Percentiles rank a stretch among this genome's conserved stretches.
Conservation (phyloP, 2,113 vertebrate species). For the Triplophysa dalaica region DNA sequence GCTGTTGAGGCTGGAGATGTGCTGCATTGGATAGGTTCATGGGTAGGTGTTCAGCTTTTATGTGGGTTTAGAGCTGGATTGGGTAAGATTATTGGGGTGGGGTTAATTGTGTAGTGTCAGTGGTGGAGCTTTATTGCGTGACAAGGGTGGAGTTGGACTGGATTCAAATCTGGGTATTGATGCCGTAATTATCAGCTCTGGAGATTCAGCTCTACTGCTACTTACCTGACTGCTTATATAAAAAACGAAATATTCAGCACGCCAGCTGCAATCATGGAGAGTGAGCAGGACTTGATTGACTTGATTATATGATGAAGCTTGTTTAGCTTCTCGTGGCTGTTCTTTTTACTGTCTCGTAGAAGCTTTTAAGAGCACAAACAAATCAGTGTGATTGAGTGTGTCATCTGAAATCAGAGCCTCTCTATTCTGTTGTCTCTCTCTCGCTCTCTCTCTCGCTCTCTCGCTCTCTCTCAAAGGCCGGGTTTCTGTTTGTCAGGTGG, state of each 20-base stretch:
- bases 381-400: constrained; percentile 78
- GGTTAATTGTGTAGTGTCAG: no score
- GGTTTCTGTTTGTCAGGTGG: constrained; percentile 54
- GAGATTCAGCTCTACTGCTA: not conserved
- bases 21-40: no score
- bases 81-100: not conserved
- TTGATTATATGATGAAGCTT: constrained; percentile 70
- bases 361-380: constrained; percentile 77
- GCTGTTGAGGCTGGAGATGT: no score
- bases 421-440: not conserved
- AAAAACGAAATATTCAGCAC: constrained; percentile 6
- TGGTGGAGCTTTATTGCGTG: no score
- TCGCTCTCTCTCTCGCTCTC: constrained; percentile 9
- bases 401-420: constrained; percentile 51
- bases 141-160: not conserved
- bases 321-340: not conserved
- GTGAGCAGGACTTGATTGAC: constrained; percentile 77
- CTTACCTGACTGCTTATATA: constrained; percentile 25
- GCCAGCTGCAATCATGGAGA: constrained; percentile 69
- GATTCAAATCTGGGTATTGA: not conserved
- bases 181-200: not conserved
- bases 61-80: no score
- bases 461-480: constrained; percentile 38
- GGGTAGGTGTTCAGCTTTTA: no score
- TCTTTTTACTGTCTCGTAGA: constrained; percentile 56